Percentiles rank a stretch among this genome's conserved stretches.
These are phyloP conservation scores for Anguilla megastoma DNA, from an alignment of 2,797 vertebrate species.

Conservation along the genomic window DNA sequence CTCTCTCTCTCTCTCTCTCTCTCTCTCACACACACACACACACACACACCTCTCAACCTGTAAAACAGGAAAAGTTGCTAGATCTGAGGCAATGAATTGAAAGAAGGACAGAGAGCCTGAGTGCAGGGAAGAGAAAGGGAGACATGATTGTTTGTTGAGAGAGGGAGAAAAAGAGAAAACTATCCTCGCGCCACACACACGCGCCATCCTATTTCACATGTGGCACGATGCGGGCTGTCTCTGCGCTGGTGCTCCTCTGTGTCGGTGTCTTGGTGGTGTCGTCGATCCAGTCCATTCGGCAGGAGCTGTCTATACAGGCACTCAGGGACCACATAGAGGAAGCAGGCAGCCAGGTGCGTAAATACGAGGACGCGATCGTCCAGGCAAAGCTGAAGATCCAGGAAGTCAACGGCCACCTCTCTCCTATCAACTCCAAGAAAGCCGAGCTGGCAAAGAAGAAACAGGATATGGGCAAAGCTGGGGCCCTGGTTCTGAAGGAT, in stretches of 20 bases:
- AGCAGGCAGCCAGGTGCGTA: conserved; percentile 30
- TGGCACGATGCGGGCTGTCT: conserved; percentile 55
- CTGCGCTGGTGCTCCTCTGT: conserved; percentile 38
- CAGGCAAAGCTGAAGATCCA: conserved; percentile 46
- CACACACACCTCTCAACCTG: not conserved
- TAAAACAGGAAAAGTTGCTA: conserved; percentile 23
- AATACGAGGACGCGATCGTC: conserved; percentile 55
- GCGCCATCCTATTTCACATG: not conserved
- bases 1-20: not conserved
- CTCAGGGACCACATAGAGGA: not conserved
- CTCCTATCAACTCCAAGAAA: not conserved
- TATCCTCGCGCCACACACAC: not conserved
- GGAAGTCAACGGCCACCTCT: conserved; percentile 36
- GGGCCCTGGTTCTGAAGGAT: rapidly evolving
- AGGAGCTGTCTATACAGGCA: conserved; percentile 56
- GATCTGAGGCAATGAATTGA: not conserved
- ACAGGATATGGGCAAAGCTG: rapidly evolving
- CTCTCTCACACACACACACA: not conserved
- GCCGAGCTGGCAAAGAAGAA: conserved; percentile 47
- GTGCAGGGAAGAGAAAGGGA: not conserved
- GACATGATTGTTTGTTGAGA: not conserved
- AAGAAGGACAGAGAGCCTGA: not conserved
- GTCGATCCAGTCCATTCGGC: conserved; percentile 56
- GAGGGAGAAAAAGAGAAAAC: not conserved
- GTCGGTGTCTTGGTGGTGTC: conserved; percentile 47